Percentiles rank a stretch among this genome's conserved stretches.
Conservation (phyloP, 2,888 invertebrate genomes). For the Cheilosia impressa region DNA sequence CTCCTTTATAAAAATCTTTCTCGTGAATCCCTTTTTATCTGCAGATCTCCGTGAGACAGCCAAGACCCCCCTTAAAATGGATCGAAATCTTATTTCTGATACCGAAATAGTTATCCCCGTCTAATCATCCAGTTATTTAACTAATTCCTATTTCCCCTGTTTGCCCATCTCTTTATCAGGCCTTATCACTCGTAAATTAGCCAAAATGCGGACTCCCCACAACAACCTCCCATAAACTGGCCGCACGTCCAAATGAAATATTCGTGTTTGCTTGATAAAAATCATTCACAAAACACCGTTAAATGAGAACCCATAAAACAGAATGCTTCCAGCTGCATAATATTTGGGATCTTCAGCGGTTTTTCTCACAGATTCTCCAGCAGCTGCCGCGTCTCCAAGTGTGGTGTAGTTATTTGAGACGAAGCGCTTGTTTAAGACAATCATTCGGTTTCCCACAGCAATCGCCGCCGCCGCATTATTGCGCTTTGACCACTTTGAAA, state of each 20-base stretch:
- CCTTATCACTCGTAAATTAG: slow-evolving; percentile 62
- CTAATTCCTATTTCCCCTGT: slow-evolving; percentile 31
- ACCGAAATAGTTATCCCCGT: not conserved
- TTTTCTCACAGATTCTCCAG: slow-evolving; percentile 54
- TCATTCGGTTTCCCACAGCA: slow-evolving; percentile 63
- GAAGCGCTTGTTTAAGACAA: slow-evolving; percentile 51
- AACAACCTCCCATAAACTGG: slow-evolving; percentile 31
- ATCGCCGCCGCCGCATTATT: slow-evolving; percentile 40
- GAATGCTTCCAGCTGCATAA: slow-evolving; percentile 31
- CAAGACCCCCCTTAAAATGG: not conserved
- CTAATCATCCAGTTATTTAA: slow-evolving; percentile 18
- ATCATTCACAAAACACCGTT: slow-evolving; percentile 63
- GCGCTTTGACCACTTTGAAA: slow-evolving; percentile 63
- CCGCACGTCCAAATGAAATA: slow-evolving; percentile 36
- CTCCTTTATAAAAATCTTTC: not conserved
- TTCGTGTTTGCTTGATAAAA: slow-evolving; percentile 61
- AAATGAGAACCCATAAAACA: slow-evolving; percentile 70
- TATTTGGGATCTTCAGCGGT: slow-evolving; percentile 51
- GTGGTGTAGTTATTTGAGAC: slow-evolving; percentile 25
- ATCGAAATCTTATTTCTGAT: slow-evolving; percentile 4
- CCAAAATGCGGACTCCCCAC: slow-evolving; percentile 45
- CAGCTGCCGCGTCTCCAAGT: slow-evolving; percentile 19
- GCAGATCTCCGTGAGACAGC: not conserved
- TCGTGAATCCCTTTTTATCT: not conserved
- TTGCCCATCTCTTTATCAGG: slow-evolving; percentile 42